Evolutionary conservation across 2,888 invertebrate species (phyloP).

Genomic region (Clivina fossor): DNA sequence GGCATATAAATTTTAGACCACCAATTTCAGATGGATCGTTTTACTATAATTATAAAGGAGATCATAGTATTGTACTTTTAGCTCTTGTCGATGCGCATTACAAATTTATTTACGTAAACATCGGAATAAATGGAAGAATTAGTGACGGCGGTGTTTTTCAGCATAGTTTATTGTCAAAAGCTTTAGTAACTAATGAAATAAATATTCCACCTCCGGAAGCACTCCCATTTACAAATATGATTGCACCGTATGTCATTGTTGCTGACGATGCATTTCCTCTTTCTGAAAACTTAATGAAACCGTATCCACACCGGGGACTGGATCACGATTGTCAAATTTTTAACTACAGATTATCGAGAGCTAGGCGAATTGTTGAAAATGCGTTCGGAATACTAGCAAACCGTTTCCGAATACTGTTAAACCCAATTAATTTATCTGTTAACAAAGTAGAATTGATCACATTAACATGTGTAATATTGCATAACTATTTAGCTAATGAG

Average conservation of each 20-base stretch:
- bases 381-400: conserved; percentile 39
- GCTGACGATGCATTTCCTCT: conserved; percentile 32
- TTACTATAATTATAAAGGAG: conserved; percentile 37
- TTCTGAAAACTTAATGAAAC: conserved; percentile 25
- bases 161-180: conserved; percentile 19
- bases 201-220: conserved; percentile 20
- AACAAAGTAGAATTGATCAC: conserved; percentile 9
- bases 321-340: conserved; percentile 19
- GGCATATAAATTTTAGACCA: conserved; percentile 36
- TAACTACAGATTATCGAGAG: conserved; percentile 37
- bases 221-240: conserved; percentile 6
- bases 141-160: conserved; percentile 32
- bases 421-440: conserved; percentile 8
- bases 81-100: conserved; percentile 26
- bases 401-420: conserved; percentile 11
- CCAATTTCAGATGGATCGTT: conserved; percentile 33
- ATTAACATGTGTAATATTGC: neutral
- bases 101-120: conserved; percentile 30
- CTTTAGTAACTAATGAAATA: conserved; percentile 18
- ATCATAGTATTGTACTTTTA: conserved; percentile 24
- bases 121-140: conserved; percentile 34
- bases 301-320: conserved; percentile 22
- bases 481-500: conserved; percentile 14
- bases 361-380: conserved; percentile 40
- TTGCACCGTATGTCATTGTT: conserved; percentile 25